Percentiles rank a stretch among this genome's conserved stretches.
These are phyloP conservation scores for Xylota sylvarum DNA, from an alignment of 2,888 invertebrate species.

Conservation along the genomic window DNA sequence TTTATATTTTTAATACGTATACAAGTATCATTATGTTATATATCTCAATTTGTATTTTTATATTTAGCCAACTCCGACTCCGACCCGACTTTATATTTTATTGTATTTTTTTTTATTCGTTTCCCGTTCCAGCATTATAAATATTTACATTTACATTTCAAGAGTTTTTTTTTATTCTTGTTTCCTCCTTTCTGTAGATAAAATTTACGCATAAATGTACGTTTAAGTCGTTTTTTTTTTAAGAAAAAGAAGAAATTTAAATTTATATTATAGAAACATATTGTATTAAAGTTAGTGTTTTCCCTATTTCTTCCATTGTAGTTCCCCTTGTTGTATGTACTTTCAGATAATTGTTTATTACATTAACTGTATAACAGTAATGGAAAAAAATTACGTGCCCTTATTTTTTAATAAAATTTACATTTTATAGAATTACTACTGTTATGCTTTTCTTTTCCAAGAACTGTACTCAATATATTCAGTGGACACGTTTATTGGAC, in stretches of 20 bases:
- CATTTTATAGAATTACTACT: conserved; percentile 24
- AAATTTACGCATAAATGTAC: conserved; percentile 38
- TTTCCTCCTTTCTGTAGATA: conserved; percentile 55
- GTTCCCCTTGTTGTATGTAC: conserved; percentile 33
- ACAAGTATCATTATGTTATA: conserved; percentile 54
- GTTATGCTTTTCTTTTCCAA: neutral
- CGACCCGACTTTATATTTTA: conserved; percentile 43
- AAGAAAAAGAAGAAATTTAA: conserved; percentile 41
- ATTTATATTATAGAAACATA: conserved; percentile 22
- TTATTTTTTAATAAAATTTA: conserved; percentile 66
- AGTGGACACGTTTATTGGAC: too few species aligned
- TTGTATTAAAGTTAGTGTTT: conserved; percentile 38
- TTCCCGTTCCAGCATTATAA: conserved; percentile 41
- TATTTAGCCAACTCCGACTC: conserved; percentile 40
- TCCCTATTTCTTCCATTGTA: conserved; percentile 13
- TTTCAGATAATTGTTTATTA: conserved; percentile 51
- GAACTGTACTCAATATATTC: too few species aligned
- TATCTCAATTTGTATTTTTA: conserved; percentile 50
- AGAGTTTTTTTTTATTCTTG: conserved; percentile 15
- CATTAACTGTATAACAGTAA: conserved; percentile 55
- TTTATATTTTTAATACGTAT: conserved; percentile 56
- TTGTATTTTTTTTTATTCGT: conserved; percentile 18
- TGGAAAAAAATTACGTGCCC: conserved; percentile 53
- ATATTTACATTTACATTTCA: conserved; percentile 28
- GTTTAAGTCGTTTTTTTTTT: conserved; percentile 57